Evolutionary conservation across 1,140 invertebrate genomes (phyloP), one percentile per base, ranked within the genome.

Genomic region (Halictus rubicundus): DNA sequence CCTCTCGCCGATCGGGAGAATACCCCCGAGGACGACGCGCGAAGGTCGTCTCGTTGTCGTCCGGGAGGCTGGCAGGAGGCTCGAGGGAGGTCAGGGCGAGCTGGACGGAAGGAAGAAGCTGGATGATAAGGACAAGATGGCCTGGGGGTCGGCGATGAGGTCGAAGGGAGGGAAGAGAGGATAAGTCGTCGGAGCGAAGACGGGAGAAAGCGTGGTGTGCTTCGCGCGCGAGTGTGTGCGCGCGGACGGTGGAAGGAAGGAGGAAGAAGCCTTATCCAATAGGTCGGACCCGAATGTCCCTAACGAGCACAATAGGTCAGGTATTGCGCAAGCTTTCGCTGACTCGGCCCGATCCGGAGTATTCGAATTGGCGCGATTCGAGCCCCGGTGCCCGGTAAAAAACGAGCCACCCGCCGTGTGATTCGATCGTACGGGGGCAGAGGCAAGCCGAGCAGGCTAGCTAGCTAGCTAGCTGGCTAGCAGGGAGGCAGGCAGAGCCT

Each of bases 301-400:
- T 87, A 87, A 87, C 86, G 86, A 87, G 86, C 83, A 87, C 86
- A 87, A 87, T 87, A 87, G 86, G 85, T 87, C 85, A 87, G 85
- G 77, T 82, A 87, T 87, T 85, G 83, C 85, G 80, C 75, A 85
- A 87, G 85, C 85, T 87, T 87, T 85, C 83, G 86, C 86, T 87
- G 86, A 87, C 86, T 82, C 77, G 81, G 72, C 80, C 73, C 37
- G 70, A 65, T 77, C 65, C 49, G 68, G 63, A 57, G 71, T 79
- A 60, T 78, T 78, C 52, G 74, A 76, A 83, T 80, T 69, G 79
- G 63, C 69, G 73, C 68, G 68, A 71, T 68, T 68, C 72, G 66
- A 80, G 64, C 54, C 19, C 21, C 6, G 54, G 21, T 57, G 57
- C n/a, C 63, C 37, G 63, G 37, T 54, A 75, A 77, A 80, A 80